Conservation (phyloP, 2,113 vertebrate species). For the Microtus montanus region DNA sequence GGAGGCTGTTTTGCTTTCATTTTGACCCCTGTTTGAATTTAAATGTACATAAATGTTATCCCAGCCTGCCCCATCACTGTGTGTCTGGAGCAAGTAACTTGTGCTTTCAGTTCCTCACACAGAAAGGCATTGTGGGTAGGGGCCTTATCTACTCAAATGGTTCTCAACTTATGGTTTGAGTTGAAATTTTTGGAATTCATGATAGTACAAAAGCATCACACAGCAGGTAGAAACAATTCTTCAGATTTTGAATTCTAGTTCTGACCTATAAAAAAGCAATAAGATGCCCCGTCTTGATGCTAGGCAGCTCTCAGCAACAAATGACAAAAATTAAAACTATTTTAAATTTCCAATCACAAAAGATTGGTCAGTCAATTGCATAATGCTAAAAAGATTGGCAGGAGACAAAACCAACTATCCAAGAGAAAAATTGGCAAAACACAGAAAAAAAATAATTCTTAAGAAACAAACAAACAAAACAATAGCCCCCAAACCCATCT, state of each 20-base stretch:
- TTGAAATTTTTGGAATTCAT: too few species aligned
- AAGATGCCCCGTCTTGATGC: not conserved
- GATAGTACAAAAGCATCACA: not conserved
- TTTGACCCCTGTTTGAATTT: not conserved
- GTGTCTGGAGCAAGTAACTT: not conserved
- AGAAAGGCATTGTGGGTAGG: not conserved
- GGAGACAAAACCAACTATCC: not conserved
- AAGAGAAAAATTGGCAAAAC: not conserved
- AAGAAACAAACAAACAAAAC: not conserved
- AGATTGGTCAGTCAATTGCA: not conserved
- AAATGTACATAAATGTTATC: not conserved
- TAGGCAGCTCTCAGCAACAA: too few species aligned
- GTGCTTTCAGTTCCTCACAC: not conserved
- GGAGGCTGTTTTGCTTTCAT: not conserved
- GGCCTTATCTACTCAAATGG: too few species aligned
- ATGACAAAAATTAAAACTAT: not conserved
- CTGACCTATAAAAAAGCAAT: not conserved
- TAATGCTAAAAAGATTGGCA: not conserved
- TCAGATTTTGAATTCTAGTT: not conserved
- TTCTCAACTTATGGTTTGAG: not conserved
- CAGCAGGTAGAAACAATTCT: not conserved
- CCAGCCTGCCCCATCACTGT: not conserved
- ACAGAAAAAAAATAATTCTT: not conserved
- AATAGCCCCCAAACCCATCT: not conserved
- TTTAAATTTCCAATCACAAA: conserved; percentile 33